These are phyloP conservation scores for Andrena dorsata DNA, from an alignment of 2,888 invertebrate species.

Conservation along the genomic window DNA sequence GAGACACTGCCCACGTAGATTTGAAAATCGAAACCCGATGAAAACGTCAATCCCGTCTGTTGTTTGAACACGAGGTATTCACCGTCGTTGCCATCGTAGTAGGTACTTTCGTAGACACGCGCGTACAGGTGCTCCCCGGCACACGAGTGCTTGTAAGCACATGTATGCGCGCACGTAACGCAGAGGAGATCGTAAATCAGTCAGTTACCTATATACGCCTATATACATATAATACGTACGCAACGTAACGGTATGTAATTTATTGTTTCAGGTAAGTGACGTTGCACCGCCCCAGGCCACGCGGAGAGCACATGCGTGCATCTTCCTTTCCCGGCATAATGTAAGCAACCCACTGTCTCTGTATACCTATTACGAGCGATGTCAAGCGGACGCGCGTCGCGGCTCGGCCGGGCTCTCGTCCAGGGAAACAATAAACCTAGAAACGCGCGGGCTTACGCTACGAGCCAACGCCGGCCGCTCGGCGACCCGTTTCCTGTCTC, in stretches of 20 bases:
- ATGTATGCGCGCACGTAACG: conserved; percentile 74
- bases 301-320: conserved; percentile 79
- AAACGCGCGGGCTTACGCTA: conserved; percentile 8
- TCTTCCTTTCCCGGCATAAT: conserved; percentile 81
- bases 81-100: conserved; percentile 19
- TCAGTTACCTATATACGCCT: conserved; percentile 75
- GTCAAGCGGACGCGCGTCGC: conserved; percentile 53
- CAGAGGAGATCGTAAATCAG: conserved; percentile 80
- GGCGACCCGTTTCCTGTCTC: conserved; percentile 34
- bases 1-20: no score
- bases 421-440: conserved; percentile 59
- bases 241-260: conserved; percentile 83
- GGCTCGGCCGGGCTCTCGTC: conserved; percentile 22
- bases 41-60: not conserved
- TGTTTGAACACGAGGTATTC: conserved; percentile 11
- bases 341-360: conserved; percentile 79
- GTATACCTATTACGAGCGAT: conserved; percentile 71
- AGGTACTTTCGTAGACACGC: conserved; percentile 50
- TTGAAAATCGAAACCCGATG: not conserved
- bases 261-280: conserved; percentile 85
- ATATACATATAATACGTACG: conserved; percentile 77
- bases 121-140: conserved; percentile 66
- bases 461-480: not conserved
- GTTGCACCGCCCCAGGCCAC: conserved; percentile 80
- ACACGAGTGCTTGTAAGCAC: conserved; percentile 72